Base-by-base conservation (phyloP, 2,888 invertebrate species). In the Tortrix viridana region DNA sequence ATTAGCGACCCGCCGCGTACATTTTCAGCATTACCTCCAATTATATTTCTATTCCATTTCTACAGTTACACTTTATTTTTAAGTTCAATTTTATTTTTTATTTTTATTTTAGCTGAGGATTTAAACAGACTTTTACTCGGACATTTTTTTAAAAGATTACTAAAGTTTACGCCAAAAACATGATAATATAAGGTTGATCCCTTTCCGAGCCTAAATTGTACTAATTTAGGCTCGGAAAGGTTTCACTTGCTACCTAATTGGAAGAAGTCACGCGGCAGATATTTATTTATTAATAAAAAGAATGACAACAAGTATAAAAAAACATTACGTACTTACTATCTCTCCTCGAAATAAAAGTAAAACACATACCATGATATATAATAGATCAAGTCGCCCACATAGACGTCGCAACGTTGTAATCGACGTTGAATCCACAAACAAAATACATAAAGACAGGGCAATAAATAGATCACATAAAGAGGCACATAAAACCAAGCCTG, bases 1-100 rank as follows among this genome's bases (percentile, higher is more conserved):
- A 89, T 89, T 89, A 89, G 84, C 77, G 82, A 76, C 72, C 73
- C 65, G 68, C 71, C 74, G 74, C 76, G 76, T 76, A 79, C 79
- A 79, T 80, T 82, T 75, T 76, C 71, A 61, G 46, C 46, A 46
- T 46, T 68, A 71, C 74, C 78, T 82, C 82, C 84, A 85, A 82
- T 80, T 80, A 81, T 79, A 57, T 32, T 61, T 57, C 57, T 63
- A 53, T 63, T 43, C n/a, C 57, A 47, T 46, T 47, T 46, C 19
- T 37, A 19, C 37, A 50, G 26, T 26, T 18, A 32, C 22, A 19
- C 5, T 19, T 49, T 9, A 49, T n/a, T 48, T 26, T 26, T 16
- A 48, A 18, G 3, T 16, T 14, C 2, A 26, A 18, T 49, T 18
- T 26, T 16, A 48, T 9, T 26, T 26, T 26, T 5, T n/a, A n/a